Evolutionary conservation across 2,888 invertebrate genomes (phyloP).

Genomic region (Creontiades dilutus): DNA sequence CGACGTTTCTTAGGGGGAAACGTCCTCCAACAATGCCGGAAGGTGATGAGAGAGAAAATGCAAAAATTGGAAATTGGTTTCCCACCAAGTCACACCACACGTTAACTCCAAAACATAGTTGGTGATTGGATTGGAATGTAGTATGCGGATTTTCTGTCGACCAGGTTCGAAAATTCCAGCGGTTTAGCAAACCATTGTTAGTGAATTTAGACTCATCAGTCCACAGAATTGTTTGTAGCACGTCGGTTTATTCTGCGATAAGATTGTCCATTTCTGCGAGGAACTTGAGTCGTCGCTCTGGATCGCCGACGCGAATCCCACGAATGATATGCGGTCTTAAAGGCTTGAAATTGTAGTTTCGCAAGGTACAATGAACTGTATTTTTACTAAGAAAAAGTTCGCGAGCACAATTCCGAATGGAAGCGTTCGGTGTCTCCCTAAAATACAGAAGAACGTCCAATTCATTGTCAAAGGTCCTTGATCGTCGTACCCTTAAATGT

Average conservation of each 20-base stretch:
- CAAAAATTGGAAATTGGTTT: background rate
- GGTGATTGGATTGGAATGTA: background rate
- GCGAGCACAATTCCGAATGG: background rate
- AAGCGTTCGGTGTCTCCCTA: conserved; percentile 3
- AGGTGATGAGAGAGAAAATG: background rate
- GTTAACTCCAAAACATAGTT: background rate
- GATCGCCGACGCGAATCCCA: background rate
- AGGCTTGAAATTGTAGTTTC: background rate
- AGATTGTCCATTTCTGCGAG: background rate
- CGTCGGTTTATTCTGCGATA: background rate
- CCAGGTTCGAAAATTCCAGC: conserved; percentile 36
- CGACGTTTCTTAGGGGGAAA: background rate
- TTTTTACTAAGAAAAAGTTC: background rate
- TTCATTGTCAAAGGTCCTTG: conserved; percentile 1
- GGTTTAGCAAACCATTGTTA: conserved; percentile 8
- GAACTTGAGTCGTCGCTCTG: background rate
- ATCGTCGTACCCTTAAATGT: background rate
- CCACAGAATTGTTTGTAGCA: background rate
- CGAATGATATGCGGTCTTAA: background rate
- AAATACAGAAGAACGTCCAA: conserved; percentile 26
- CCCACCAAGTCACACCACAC: conserved; percentile 25
- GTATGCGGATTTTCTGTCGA: background rate
- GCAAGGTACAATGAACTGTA: background rate
- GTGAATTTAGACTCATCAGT: conserved; percentile 28
- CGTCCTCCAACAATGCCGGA: conserved; percentile 27